These are phyloP conservation scores for Aphrophora alni DNA, from an alignment of 2,888 invertebrate genomes.

Conservation along the genomic window DNA sequence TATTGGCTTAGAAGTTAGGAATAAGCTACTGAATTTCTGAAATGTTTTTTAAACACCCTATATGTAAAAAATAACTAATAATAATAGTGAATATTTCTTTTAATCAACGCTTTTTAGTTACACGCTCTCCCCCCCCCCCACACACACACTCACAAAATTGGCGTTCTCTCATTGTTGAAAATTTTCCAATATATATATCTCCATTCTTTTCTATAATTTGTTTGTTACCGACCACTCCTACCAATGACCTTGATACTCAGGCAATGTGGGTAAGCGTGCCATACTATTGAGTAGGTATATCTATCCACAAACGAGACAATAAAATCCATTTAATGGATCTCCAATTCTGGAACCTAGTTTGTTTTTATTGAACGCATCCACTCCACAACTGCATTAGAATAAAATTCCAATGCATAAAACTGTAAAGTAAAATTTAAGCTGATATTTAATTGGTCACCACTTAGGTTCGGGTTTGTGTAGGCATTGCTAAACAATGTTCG, in stretches of 20 bases:
- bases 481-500: not conserved
- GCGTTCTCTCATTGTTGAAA: no score
- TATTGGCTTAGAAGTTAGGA: no score
- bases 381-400: not conserved
- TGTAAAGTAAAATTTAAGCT: not conserved
- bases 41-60: no score
- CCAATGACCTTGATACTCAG: not conserved
- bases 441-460: not conserved
- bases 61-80: no score
- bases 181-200: no score
- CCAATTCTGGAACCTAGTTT: not conserved
- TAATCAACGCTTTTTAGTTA: no score
- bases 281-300: not conserved
- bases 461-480: not conserved
- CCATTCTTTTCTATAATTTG: no score
- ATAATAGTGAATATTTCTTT: no score
- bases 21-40: no score
- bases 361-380: slow-evolving; percentile 3
- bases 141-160: no score
- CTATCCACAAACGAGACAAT: not conserved
- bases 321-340: slow-evolving; percentile 2
- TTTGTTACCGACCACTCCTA: not conserved
- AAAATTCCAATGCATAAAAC: not conserved
- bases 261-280: not conserved
- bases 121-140: no score